phyloP scores from a whole-genome alignment of 2,113 vertebrate species.

The Vombatus ursinus region DNA sequence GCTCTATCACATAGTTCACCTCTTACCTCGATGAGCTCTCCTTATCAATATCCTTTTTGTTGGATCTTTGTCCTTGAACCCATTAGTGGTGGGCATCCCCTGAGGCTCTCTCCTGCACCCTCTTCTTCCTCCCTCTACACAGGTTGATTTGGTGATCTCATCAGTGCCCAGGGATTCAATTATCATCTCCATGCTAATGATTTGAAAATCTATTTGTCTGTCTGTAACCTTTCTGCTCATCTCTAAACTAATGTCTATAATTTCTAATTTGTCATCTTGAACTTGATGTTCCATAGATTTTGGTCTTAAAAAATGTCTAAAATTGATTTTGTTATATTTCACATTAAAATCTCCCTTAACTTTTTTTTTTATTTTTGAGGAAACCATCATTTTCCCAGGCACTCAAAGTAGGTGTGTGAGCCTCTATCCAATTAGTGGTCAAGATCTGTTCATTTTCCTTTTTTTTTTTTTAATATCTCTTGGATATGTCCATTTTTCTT shows the following conservation, averaged over 20 bases:
- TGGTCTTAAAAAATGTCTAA: not conserved
- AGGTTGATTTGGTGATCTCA: not conserved
- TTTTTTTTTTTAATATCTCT: too few relatives aligned
- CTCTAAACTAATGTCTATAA: not conserved
- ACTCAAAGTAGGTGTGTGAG: too few relatives aligned
- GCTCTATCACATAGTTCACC: not conserved
- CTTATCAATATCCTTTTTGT: not conserved
- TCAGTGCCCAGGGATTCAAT: not conserved
- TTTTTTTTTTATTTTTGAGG: too few relatives aligned
- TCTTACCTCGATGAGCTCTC: not conserved
- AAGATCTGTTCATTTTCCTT: too few relatives aligned
- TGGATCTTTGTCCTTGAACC: not conserved
- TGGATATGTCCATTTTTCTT: too few relatives aligned
- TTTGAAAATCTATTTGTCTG: not conserved
- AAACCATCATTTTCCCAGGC: too few relatives aligned
- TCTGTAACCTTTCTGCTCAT: not conserved
- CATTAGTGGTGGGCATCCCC: not conserved
- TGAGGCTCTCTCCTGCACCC: not conserved
- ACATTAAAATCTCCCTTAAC: too few relatives aligned
- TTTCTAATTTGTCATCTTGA: not conserved
- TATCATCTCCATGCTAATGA: not conserved
- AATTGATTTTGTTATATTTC: not conserved
- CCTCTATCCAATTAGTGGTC: too few relatives aligned
- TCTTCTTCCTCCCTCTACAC: not conserved
- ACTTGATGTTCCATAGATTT: not conserved